These are phyloP conservation scores for Lepidurus packardi DNA, from an alignment of 1,140 invertebrate genomes.

Conservation along the genomic window DNA sequence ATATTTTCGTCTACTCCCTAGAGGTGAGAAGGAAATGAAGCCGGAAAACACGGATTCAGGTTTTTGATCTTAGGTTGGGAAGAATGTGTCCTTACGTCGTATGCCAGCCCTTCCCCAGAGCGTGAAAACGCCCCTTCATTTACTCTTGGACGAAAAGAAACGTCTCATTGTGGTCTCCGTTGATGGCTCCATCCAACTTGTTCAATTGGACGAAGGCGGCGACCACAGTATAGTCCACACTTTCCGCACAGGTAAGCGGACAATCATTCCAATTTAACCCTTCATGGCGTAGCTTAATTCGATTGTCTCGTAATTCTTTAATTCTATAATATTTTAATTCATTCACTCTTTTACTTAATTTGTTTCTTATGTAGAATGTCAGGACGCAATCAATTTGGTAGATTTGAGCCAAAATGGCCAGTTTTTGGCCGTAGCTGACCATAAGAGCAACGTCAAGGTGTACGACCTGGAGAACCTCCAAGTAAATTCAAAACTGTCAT, in stretches of 20 bases:
- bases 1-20: constrained; percentile 61
- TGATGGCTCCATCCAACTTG: background rate
- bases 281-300: background rate
- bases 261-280: background rate
- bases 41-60: background rate
- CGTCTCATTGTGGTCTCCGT: background rate
- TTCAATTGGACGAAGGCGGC: background rate
- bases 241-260: background rate
- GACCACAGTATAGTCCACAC: background rate
- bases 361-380: constrained; percentile 30
- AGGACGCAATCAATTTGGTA: constrained; percentile 49
- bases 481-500: constrained; percentile 24
- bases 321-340: background rate
- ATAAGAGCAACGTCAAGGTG: constrained; percentile 53
- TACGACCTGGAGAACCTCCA: constrained; percentile 42
- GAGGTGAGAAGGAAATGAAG: constrained; percentile 44
- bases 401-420: constrained; percentile 52
- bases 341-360: background rate
- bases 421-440: constrained; percentile 58
- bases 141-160: background rate
- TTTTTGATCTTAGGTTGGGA: background rate
- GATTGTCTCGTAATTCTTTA: background rate
- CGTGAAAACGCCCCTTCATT: background rate
- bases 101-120: background rate
- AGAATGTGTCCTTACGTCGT: background rate